Evolutionary conservation across 2,113 vertebrate genomes (phyloP), one percentile per base, ranked within the genome.

Genomic region (Cacatua alba): DNA sequence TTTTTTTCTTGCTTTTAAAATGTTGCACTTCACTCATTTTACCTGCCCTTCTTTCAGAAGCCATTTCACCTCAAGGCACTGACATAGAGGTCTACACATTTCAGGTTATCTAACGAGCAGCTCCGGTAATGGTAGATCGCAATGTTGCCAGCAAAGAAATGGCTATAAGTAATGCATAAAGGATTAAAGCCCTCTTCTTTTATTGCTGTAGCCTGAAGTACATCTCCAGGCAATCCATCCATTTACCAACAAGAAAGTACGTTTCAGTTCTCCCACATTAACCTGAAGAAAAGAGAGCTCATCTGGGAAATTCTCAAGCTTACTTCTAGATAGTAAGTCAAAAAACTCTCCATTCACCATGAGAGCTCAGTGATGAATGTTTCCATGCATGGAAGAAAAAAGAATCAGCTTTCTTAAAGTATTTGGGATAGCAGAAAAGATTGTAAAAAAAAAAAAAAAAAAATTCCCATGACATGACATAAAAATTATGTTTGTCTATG

Each of bases 271-370:
- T 63, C 23, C 4, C 33, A 18, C 24, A 80, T 85, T 96, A 88
- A 77, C 87, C 82, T 92, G 78, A 89, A 91, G 53, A 74, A 80
- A 55, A 77, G 70, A 90, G n/a, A 83, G n/a, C 17, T 26, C 69
- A n/a, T 41, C 31, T 76, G 21, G 91, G 51, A 95, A 91, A 86
- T 75, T 88, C 21, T 94, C 63, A 86, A 52, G 53, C 70, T 94
- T 86, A 5, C 19, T 95, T 41, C 51, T 64, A 26, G 60, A 35
- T 48, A 77, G 37, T 49, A 92, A 83, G 69, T 76, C 25, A 87
- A 60, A 21, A 88, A 26, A 77, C 33, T 53, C 39, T 81, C 35
- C 11, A 28, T 68, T 95, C 35, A 41, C 17, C 9, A 26, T 31
- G n/a, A 48, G 19, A 91, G 92, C 90, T 69, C 62, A 91, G 57